phyloP scores from a whole-genome alignment of 1,140 invertebrate species.

The Papilio dardanus region DNA sequence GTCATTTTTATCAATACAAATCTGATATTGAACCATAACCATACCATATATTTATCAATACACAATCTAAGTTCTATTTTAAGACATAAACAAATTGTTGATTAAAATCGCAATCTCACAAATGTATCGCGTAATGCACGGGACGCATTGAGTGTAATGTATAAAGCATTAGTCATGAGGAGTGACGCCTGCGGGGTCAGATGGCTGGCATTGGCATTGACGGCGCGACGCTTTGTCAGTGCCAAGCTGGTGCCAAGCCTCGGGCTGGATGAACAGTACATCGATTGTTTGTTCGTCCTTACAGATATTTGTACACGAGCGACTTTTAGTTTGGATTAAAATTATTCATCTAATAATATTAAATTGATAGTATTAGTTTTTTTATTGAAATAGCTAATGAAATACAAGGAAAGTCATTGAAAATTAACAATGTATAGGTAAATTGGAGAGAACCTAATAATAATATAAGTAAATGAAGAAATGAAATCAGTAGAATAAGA shows the following conservation, averaged over 20 bases:
- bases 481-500: too few relatives aligned
- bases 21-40: not conserved
- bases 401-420: too few relatives aligned
- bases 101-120: conserved; percentile 38
- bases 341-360: conserved; percentile 21
- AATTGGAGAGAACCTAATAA: too few relatives aligned
- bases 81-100: conserved; percentile 34
- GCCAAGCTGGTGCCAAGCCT: conserved; percentile 64
- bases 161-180: conserved; percentile 65
- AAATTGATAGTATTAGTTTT: not conserved
- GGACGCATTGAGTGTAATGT: conserved; percentile 57
- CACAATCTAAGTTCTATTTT: conserved; percentile 23
- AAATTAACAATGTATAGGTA: too few relatives aligned
- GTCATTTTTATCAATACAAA: not conserved
- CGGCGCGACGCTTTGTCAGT: conserved; percentile 67
- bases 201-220: conserved; percentile 55
- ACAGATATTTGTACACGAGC: conserved; percentile 46
- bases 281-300: conserved; percentile 52
- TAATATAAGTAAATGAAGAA: too few relatives aligned
- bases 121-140: conserved; percentile 39
- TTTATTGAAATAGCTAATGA: not conserved
- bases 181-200: conserved; percentile 58
- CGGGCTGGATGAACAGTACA: conserved; percentile 67
- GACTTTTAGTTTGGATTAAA: conserved; percentile 29
- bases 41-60: not conserved